Base-by-base conservation (phyloP, 1,140 invertebrate genomes). In the Gyrodactylus salaris region DNA sequence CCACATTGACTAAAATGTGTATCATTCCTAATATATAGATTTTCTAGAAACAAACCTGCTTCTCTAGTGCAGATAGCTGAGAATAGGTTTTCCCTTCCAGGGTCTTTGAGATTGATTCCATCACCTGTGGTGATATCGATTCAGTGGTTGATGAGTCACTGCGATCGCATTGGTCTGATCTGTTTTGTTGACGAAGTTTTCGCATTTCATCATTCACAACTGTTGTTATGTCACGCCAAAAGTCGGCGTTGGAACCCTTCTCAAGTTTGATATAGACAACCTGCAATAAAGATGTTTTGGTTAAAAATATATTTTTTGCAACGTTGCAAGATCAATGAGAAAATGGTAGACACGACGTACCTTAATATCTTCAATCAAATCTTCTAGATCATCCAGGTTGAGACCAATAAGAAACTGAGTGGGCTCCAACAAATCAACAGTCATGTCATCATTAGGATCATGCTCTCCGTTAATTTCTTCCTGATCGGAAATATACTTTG, bases 201-300 rank as follows among this genome's bases (percentile, higher is more conserved):
- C 87, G 85, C 68, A 97, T 80, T 82, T 98, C 93, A 80, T 95
- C 91, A 79, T 91, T 86, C 0, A 91, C 91, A 76, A 99, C 94
- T 23, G 91, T 89, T 34, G 88, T 88, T 76, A 98, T 89, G 79
- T 98, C 93, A 77, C 88, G 87, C 95, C 95, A 99, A 81, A 94
- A 98, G 78, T 89, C 86, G 24, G 87, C 83, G 81, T 97, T 92
- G 77, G 86, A 87, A 0, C 87, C 86, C 75, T 86, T 84, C 75
- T 84, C 83, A 68, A 84, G 76, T 75, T 82, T 79, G 74, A 82
- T 76, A 76, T 84, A 83, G 7, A 54, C 34, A 54, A 54, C n/a
- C 34, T 54, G n/a, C 7, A 16, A n/a, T 7, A 54, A 54, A 54
- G 34, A 54, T 16, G n/a, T 54, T 54, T n/a, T n/a, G n/a, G n/a